Conservation (phyloP, 2,797 vertebrate genomes). For the Myotis pilosus region DNA sequence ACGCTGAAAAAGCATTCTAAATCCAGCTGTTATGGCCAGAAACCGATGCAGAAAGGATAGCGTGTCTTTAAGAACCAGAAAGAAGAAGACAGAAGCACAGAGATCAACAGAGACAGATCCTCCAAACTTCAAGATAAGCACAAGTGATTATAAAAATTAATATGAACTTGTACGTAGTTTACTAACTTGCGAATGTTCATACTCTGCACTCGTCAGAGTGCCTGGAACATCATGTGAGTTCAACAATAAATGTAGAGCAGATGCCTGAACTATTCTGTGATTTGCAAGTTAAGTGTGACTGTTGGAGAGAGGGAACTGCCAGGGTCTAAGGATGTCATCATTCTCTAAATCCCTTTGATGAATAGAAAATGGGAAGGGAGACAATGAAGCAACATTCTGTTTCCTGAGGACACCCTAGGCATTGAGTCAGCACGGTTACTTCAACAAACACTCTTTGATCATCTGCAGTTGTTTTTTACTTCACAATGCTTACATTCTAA, state of each 20-base stretch:
- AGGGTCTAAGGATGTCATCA: not conserved
- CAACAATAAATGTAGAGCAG: not conserved
- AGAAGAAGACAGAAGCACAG: not conserved
- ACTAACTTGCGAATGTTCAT: not conserved
- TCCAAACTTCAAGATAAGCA: not conserved
- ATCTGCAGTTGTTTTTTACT: not conserved
- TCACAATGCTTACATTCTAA: not conserved
- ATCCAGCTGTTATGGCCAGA: not conserved
- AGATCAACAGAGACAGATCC: not conserved
- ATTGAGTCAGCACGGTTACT: not conserved
- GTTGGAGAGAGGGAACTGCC: not conserved
- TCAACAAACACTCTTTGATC: not conserved
- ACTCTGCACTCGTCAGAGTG: not conserved
- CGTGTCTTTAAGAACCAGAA: not conserved
- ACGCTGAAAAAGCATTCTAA: not conserved
- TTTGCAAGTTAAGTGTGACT: not conserved
- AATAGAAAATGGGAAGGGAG: not conserved
- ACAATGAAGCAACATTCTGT: not conserved
- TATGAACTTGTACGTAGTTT: not conserved
- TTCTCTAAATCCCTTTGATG: not conserved
- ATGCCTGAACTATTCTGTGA: not conserved
- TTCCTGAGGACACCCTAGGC: not conserved
- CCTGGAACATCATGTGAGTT: not conserved
- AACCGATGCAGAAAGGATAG: not conserved
- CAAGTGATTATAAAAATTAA: not conserved